These are phyloP conservation scores for Amazona guildingii DNA, from an alignment of 2,113 vertebrate genomes.

Conservation along the genomic window DNA sequence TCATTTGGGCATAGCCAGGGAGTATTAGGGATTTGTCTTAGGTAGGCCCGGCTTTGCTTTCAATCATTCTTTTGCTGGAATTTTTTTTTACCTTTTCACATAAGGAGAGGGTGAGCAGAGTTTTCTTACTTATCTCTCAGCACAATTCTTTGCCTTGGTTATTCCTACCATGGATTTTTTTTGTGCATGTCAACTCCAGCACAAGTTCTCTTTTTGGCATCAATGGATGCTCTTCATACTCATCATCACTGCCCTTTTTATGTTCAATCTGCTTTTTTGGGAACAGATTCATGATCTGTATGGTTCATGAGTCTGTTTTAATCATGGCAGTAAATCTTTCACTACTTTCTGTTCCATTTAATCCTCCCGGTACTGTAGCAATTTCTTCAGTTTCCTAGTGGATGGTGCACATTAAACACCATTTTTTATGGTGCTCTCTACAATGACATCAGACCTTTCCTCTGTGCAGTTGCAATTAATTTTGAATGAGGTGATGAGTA, in stretches of 20 bases:
- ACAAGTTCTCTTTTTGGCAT: not conserved
- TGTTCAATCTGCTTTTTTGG: not conserved
- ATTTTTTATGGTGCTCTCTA: not conserved
- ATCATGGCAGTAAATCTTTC: not conserved
- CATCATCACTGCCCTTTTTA: not conserved
- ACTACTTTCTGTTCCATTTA: not conserved
- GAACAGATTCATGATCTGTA: not conserved
- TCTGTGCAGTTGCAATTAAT: not conserved
- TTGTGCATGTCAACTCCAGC: not conserved
- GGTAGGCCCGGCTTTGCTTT: not conserved
- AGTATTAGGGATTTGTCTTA: not conserved
- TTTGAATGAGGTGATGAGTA: not conserved
- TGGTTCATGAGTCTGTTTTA: not conserved
- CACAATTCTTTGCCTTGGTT: not conserved
- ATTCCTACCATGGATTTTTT: not conserved
- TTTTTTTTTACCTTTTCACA: not conserved
- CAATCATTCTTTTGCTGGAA: not conserved
- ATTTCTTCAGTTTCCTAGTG: not conserved
- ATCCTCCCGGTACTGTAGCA: not conserved
- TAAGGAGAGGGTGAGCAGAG: not conserved
- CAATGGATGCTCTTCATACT: not conserved
- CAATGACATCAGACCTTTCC: not conserved
- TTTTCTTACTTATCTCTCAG: not conserved
- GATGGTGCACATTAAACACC: accelerated
- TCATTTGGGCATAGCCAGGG: not conserved